Evolutionary conservation across 2,797 vertebrate genomes (phyloP), one percentile per base, ranked within the genome.

Genomic region (Hoplostethus atlanticus): DNA sequence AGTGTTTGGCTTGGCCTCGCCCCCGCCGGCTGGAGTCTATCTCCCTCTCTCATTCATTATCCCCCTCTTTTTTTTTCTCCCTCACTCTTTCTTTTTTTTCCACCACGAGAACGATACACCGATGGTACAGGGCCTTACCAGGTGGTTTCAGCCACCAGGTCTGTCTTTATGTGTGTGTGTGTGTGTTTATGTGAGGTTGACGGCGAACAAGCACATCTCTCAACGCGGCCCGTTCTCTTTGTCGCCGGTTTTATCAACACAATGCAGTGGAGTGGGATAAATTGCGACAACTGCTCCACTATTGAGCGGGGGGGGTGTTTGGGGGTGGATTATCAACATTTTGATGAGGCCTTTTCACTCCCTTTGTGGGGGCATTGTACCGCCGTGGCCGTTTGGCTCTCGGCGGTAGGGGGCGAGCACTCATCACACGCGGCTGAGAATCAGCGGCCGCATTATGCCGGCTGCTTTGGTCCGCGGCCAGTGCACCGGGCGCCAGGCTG

Each of bases 401-500:
- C 71, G 81, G 80, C 80, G 42, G 79, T 64, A 63, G n/a, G 21
- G 68, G 71, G 71, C 61, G 48, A 46, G 68, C 85, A 44, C 86
- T 85, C 84, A 77, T 83, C 83, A 77, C 80, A 83, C 79, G 64
- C 58, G 11, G 68, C 25, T 56, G 80, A 81, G 85, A 89, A 85
- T 79, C 85, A 75, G 66, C 60, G 78, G 74, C 84, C 86, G 87
- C 78, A 74, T 88, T 79, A 81, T 84, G 80, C 81, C 54, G 36
- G 76, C 59, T 71, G 87, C 87, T 89, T 86, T 90, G 90, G 91
- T 92, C 87, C 87, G 84, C 52, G 42, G 87, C 87, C 88, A 84
- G 84, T 54, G 17, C 8, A 51, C 78, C 30, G 61, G 86, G 79
- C 79, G 21, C 61, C 65, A 2, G 76, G 63, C 75, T 85, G 7